Evolutionary conservation across 2,113 vertebrate species (phyloP), one percentile per base, ranked within the genome.

Genomic region (Bufo gargarizans): DNA sequence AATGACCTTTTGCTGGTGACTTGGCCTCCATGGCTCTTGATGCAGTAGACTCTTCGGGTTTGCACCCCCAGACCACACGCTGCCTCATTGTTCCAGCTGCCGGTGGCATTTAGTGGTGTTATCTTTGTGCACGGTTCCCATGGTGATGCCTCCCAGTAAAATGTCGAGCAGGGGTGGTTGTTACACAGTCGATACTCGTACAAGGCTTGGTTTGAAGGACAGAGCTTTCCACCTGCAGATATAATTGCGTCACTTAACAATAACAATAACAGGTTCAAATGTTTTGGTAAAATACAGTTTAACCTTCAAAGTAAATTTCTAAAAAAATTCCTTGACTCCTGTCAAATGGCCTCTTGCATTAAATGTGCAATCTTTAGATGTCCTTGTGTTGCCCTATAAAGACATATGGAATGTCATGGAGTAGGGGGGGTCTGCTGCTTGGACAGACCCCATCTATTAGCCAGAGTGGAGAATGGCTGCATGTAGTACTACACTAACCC

Each of bases 141-240:
- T 10, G 94, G 91, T 0, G 95, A 96, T 0, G 92, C 91, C 22
- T 98, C 96, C 98, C 98, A 99, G 91, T 96, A 95, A 89, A 98
- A 96, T 3, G 94, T 91, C 10, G 91, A 86, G 2, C 98, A 99
- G 0, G 93, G 94, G 84, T 99, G 96, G 19, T 96, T 92, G 0
- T 96, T 98, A 90, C 98, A 99, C 33, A 93, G 78, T 19, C 97
- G 96, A 92, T 97, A 95, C 79, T 99, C 97, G 91, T 96, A 96
- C 85, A 99, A 92, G 90, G 94, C 93, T 14, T 93, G 90, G 91
- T 92, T 94, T 63, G 94, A 92, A 8, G 97, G 98, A 91, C 98
- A 99, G 7, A 93, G 88, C 63, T 95, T 97, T 20, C 96, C 98
- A 84, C 94, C 96, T 97, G 91, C 1, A 67, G 10, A 50, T 14